Conservation (phyloP, 2,797 vertebrate genomes). For the Tenualosa thibaudeaui region DNA sequence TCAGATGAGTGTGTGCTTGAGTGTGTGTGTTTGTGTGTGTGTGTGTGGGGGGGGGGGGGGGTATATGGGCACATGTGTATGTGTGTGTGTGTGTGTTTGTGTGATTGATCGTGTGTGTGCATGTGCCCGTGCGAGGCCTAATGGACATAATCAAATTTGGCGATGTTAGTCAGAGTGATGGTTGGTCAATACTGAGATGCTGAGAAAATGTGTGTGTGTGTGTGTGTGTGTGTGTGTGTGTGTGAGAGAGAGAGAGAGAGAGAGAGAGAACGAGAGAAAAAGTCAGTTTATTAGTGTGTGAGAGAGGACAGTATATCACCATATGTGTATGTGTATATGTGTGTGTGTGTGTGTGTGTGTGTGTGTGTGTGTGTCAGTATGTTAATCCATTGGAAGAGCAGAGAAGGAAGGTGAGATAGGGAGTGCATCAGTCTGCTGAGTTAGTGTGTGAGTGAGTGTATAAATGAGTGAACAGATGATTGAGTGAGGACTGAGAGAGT, state of each 20-base stretch:
- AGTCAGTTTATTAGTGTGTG: not conserved
- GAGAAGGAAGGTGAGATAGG: not conserved
- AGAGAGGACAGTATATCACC: not conserved
- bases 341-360: not conserved
- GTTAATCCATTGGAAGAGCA: conserved; percentile 3
- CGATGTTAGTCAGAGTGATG: conserved; percentile 14
- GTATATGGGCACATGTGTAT: not conserved
- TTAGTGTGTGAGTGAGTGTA: not conserved
- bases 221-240: not conserved
- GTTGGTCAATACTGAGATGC: not conserved
- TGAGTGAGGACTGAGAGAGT: not conserved
- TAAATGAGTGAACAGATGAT: not conserved
- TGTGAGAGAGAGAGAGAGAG: not conserved
- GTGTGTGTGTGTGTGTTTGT: conserved; percentile 8
- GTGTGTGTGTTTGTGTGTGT: not conserved
- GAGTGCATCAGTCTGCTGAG: not conserved
- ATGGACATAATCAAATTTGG: conserved; percentile 14
- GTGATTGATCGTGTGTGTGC: not conserved
- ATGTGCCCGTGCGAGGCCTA: not conserved
- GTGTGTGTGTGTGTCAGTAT: not conserved
- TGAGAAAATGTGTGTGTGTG: not conserved
- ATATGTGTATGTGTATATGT: not conserved
- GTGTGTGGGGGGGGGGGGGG: not conserved
- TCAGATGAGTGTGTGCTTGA: not conserved
- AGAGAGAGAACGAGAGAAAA: not conserved